Base-by-base conservation (phyloP, 2,888 invertebrate genomes). In the Epirrhoe tristata region DNA sequence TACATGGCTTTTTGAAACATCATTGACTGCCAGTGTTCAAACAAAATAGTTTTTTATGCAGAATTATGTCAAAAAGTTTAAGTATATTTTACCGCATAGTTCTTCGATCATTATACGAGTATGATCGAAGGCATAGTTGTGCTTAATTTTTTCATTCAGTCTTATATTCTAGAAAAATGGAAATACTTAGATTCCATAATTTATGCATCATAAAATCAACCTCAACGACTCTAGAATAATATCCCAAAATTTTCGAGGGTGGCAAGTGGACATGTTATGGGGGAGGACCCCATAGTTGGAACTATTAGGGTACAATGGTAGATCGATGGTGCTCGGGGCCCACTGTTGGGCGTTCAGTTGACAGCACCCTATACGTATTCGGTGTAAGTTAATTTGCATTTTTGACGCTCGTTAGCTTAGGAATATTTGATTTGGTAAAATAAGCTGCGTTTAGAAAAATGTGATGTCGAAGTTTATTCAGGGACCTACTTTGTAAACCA, bases 311-410 rank as follows among this genome's bases (percentile, higher is more conserved):
- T 74, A 89, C 88, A 88, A 87, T 84, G 77, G 82, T 74, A 78
- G 77, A 81, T 82, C 83, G 84, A 84, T 82, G 81, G 85, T 57
- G 63, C 67, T 55, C 17, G 48, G 56, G 82, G 79, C 84, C 84
- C 80, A 78, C 73, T 66, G 74, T 72, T 75, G 81, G 84, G 78
- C 83, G 80, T 84, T 79, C 81, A 77, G 77, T 74, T 77, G 77
- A 72, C 55, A 67, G 63, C 77, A 75, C 77, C 81, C 79, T 80
- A 71, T 68, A 58, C 57, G 70, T 69, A 74, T 77, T 76, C 76
- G 73, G 72, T 81, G 81, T 83, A 83, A 86, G 87, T 87, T 87
- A 83, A 91, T 91, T 91, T 91, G 88, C 90, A 90, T 90, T 89
- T 87, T 86, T 83, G 79, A 72, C 69, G 70, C 73, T 74, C 66